These are phyloP conservation scores for Ceyx margarethae DNA, from an alignment of 2,113 vertebrate genomes.

Conservation along the genomic window DNA sequence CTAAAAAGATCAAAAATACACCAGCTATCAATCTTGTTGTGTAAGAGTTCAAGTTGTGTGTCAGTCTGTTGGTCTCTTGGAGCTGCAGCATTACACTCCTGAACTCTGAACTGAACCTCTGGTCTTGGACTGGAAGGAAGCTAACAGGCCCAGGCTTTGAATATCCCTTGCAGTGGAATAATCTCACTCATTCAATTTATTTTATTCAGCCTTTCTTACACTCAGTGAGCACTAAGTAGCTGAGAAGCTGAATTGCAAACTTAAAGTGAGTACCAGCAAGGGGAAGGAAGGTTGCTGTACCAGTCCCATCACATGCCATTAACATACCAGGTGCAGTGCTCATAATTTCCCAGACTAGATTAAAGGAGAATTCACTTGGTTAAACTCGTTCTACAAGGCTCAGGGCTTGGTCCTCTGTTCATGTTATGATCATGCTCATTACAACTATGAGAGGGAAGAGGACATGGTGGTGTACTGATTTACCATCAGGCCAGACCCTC, in stretches of 20 bases:
- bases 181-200: not conserved
- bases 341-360: constrained; percentile 15
- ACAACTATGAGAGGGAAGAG: not conserved
- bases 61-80: not conserved
- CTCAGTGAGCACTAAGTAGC: not conserved
- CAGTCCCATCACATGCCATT: constrained; percentile 28
- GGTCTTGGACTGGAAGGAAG: not conserved
- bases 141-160: not conserved
- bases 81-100: not conserved
- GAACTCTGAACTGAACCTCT: not conserved
- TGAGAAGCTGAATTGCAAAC: not conserved
- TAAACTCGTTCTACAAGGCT: constrained; percentile 37
- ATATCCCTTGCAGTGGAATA: not conserved
- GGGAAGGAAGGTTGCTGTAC: constrained; percentile 12
- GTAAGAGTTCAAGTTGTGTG: not conserved
- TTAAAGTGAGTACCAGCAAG: not conserved
- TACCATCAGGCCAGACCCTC: not conserved
- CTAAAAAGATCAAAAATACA: not conserved
- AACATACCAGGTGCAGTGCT: constrained; percentile 35
- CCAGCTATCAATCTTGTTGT: not conserved
- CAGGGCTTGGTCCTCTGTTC: not conserved
- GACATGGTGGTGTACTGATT: not conserved
- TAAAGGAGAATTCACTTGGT: not conserved
- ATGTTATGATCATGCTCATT: not conserved
- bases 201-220: not conserved